These are phyloP conservation scores for Erythrolamprus reginae DNA, from an alignment of 2,113 vertebrate genomes.

Conservation along the genomic window DNA sequence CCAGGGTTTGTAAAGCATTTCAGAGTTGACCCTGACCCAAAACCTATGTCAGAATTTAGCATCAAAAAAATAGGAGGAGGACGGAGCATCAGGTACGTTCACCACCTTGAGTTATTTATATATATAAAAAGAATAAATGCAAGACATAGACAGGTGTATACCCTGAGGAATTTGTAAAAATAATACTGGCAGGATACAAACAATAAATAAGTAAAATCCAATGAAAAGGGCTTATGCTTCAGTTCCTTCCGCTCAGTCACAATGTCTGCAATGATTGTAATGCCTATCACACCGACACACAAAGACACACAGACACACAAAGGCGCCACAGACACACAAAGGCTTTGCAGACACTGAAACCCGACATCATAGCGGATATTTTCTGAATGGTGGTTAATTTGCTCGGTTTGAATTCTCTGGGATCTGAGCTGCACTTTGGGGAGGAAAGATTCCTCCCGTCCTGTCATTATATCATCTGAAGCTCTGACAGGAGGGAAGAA, in stretches of 20 bases:
- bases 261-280: not conserved
- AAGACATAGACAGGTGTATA: too few relatives aligned
- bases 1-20: not conserved
- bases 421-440: not conserved
- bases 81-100: too few relatives aligned
- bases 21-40: not conserved
- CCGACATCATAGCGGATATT: not conserved
- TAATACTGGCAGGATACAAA: too few relatives aligned
- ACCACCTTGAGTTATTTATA: too few relatives aligned
- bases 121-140: too few relatives aligned
- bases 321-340: not conserved
- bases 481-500: conserved; percentile 40
- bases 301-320: not conserved
- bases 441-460: conserved; percentile 17
- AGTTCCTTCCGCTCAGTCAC: not conserved
- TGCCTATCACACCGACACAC: not conserved
- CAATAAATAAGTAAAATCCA: too few relatives aligned
- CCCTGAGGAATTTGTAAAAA: too few relatives aligned
- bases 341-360: not conserved
- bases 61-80: not conserved
- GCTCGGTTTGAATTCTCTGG: not conserved
- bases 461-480: conserved; percentile 22
- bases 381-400: not conserved
- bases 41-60: not conserved
- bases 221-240: not conserved